Evolutionary conservation across 1,140 invertebrate species (phyloP).

Genomic region (Saccostrea echinata): DNA sequence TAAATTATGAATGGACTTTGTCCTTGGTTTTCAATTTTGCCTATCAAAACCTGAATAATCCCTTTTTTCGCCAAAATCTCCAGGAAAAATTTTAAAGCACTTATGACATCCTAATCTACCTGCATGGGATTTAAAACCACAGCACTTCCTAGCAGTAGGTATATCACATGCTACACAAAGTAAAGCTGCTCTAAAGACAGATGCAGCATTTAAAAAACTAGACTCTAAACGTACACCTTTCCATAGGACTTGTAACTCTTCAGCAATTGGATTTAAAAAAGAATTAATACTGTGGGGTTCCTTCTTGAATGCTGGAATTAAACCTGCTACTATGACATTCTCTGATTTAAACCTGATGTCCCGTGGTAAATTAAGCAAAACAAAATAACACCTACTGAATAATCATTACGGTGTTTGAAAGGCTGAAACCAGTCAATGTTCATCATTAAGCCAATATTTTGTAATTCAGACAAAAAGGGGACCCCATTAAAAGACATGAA

Average conservation of each 20-base stretch:
- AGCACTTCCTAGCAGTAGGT: slow-evolving; percentile 20
- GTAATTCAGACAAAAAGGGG: background rate
- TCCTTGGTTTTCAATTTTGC: background rate
- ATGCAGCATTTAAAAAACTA: too few relatives aligned
- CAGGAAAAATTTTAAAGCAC: slow-evolving; percentile 18
- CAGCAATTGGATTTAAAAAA: slow-evolving; percentile 34
- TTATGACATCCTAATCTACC: slow-evolving; percentile 1
- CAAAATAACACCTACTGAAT: slow-evolving; percentile 39
- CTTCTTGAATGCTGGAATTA: slow-evolving; percentile 34
- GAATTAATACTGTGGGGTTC: slow-evolving; percentile 37
- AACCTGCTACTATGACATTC: slow-evolving; percentile 1
- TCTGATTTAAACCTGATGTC: background rate
- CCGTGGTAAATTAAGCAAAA: slow-evolving; percentile 33
- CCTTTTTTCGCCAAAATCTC: background rate
- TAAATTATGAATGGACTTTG: background rate
- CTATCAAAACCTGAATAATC: slow-evolving; percentile 18
- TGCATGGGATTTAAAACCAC: slow-evolving; percentile 36
- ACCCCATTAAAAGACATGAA: too few relatives aligned
- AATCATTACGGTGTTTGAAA: slow-evolving; percentile 41
- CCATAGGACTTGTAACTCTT: slow-evolving; percentile 22
- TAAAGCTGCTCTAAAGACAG: background rate
- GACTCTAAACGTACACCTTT: background rate
- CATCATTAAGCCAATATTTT: background rate
- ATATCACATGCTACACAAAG: slow-evolving; percentile 40
- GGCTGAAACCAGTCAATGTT: slow-evolving; percentile 32